Evolutionary conservation across 1,140 invertebrate species (phyloP), one percentile per base, ranked within the genome.

Genomic region (Campodea augens): DNA sequence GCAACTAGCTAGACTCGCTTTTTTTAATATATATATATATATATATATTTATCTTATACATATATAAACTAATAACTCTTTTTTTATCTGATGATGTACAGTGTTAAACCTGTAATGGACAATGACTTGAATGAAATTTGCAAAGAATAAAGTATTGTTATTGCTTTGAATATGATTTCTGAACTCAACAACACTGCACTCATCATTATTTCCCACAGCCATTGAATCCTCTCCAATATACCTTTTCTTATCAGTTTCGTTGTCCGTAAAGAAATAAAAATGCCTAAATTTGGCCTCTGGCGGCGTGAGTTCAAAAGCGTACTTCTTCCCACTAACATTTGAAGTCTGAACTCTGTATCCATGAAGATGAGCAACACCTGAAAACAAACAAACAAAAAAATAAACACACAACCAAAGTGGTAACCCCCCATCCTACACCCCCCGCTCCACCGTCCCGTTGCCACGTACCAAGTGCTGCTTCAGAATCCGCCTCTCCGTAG

Each of bases 161-260:
- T 20, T 5, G 49, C 23, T 18, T 10, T 41, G 15, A 22, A 40
- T 18, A 19, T 41, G 12, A 25, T 5, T 44, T 27, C 21, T 38
- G 18, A 7, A 36, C 4, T 22, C 29, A 38, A 2, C n/a, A n/a
- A n/a, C n/a, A 44, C 13, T 25, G 29, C 38, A 15, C 3, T 19
- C 25, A 32, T 15, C 20, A 42, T 24, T 25, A 3, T 20, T 18
- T 25, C 18, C 4, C 3, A 20, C 19, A 10, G 7, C 7, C 1
- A 29, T 42, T n/a, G 19, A 23, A 13, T 25, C 46, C 29, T 32
- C 25, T 27, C 38, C 39, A 15, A 49, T 50, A 59, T 58, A 95
- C 90, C 89, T 77, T 69, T 90, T 90, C 60, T 85, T 88, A 56
- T 97, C 90, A 65, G 87, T 83, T 62, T 95, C 89, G 7, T 84